Conservation (phyloP, 2,797 vertebrate genomes). For the Enteromius anoplus region DNA sequence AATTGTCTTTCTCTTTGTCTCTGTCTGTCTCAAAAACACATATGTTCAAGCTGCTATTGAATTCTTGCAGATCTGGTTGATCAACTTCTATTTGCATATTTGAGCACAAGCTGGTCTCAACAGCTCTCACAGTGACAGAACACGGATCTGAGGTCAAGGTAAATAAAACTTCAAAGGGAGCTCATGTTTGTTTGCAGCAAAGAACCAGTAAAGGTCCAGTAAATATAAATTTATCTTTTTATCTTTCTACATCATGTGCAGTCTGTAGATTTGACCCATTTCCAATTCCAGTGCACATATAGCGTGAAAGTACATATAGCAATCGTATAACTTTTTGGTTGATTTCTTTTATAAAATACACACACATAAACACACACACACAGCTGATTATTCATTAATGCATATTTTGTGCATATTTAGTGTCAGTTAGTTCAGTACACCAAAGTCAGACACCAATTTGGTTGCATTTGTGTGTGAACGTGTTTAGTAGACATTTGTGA, state of each 20-base stretch:
- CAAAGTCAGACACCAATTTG: slow-evolving; percentile 43
- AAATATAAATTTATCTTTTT: background rate
- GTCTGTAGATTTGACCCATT: slow-evolving; percentile 54
- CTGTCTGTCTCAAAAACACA: slow-evolving; percentile 11
- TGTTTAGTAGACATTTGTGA: slow-evolving; percentile 38
- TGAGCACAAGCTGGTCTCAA: slow-evolving; percentile 61
- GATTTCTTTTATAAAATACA: background rate
- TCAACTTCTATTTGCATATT: slow-evolving; percentile 71
- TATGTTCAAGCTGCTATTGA: slow-evolving; percentile 49
- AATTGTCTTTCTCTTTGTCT: background rate
- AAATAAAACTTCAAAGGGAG: slow-evolving; percentile 37
- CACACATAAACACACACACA: background rate
- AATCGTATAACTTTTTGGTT: too few relatives aligned
- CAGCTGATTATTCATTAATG: slow-evolving; percentile 17
- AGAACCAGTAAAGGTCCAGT: background rate
- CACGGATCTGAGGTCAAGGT: slow-evolving; percentile 64
- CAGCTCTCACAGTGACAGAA: slow-evolving; percentile 51
- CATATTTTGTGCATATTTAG: background rate
- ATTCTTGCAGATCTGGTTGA: slow-evolving; percentile 71
- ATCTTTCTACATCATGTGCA: slow-evolving; percentile 56
- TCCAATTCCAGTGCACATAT: background rate
- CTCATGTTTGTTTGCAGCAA: slow-evolving; percentile 32
- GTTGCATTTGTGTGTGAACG: slow-evolving; percentile 33
- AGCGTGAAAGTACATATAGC: too few relatives aligned
- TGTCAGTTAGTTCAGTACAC: slow-evolving; percentile 3